Evolutionary conservation across 1,140 invertebrate genomes (phyloP).

Genomic region (Zaprionus kolodkinae): DNA sequence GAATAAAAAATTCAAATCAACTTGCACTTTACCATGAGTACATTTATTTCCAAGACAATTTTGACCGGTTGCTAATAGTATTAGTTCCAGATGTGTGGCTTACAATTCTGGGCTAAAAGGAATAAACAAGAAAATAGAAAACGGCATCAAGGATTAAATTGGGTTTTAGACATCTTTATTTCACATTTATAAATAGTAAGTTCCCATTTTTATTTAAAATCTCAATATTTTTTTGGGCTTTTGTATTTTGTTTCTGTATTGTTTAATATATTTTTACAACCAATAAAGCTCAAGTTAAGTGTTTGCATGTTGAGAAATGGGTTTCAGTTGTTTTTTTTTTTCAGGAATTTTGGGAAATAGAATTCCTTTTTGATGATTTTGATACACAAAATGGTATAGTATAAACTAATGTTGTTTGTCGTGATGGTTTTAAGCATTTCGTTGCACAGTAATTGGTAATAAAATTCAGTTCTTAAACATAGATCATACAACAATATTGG

Average conservation of each 20-base stretch:
- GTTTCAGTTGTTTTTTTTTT: conserved; percentile 14
- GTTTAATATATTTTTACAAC: conserved; percentile 54
- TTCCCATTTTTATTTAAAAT: conserved; percentile 56
- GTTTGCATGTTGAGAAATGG: conserved; percentile 51
- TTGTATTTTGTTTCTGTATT: conserved; percentile 30
- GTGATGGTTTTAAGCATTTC: conserved; percentile 16
- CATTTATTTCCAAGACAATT: background rate
- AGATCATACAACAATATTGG: conserved; percentile 36
- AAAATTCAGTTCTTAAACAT: conserved; percentile 37
- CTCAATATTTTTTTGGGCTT: conserved; percentile 49
- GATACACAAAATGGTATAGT: conserved; percentile 8
- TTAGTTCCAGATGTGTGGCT: too few species aligned
- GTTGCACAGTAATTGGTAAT: conserved; percentile 8
- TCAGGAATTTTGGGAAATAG: background rate
- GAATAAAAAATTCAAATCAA: conserved; percentile 39
- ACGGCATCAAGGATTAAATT: background rate
- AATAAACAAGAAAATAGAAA: background rate
- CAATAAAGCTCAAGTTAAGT: conserved; percentile 67
- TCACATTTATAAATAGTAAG: conserved; percentile 77
- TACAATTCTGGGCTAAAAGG: too few species aligned
- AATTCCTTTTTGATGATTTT: background rate
- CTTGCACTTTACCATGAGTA: background rate
- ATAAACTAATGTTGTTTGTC: conserved; percentile 2
- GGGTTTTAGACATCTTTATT: conserved; percentile 65
- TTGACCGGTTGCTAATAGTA: too few species aligned